Percentiles rank a stretch among this genome's conserved stretches.
These are phyloP conservation scores for Lycocerus yunnanus DNA, from an alignment of 2,888 invertebrate genomes.

Conservation along the genomic window DNA sequence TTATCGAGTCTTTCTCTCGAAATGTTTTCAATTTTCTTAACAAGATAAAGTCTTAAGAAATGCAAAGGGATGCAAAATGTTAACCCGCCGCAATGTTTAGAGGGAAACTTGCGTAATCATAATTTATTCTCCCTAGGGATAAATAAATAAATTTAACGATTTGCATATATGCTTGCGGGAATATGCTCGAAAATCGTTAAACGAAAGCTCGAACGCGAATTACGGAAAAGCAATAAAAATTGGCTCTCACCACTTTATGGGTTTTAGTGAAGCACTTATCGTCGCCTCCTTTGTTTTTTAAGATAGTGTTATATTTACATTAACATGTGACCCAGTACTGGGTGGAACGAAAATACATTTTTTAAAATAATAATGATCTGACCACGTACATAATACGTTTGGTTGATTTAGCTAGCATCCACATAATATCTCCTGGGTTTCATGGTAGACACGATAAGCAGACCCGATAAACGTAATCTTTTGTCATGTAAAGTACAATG, in stretches of 20 bases:
- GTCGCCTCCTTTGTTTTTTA: no score
- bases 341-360: no score
- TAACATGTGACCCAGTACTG: no score
- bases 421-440: neutral
- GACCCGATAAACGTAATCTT: neutral
- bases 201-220: neutral
- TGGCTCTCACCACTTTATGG: neutral
- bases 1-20: neutral
- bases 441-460: neutral
- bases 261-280: neutral
- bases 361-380: no score
- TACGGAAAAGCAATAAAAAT: neutral
- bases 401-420: no score
- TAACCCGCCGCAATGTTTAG: neutral
- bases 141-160: slow-evolving; percentile 49
- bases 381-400: no score
- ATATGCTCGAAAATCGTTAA: slow-evolving; percentile 2
- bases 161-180: slow-evolving; percentile 1
- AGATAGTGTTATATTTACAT: no score
- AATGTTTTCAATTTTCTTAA: neutral
- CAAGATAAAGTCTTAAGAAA: neutral
- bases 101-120: slow-evolving; percentile 42
- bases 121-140: slow-evolving; percentile 48
- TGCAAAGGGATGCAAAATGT: neutral
- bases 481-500: neutral